Evolutionary conservation across 23 tunicate species (phyloP).

Genomic region (Botrylloides violaceus): DNA sequence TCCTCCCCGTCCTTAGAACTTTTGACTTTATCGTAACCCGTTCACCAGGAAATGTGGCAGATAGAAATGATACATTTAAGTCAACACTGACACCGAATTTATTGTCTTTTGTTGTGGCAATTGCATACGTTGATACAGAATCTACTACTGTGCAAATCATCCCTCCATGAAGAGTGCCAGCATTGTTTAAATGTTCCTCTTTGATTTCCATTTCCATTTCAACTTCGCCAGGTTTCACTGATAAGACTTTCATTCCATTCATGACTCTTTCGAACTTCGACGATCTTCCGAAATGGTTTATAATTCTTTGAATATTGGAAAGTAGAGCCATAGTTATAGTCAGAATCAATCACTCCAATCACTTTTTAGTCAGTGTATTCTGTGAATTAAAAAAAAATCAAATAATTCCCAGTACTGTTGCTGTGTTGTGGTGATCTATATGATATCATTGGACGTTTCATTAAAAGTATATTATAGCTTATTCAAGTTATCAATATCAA

Average conservation of each 20-base stretch:
- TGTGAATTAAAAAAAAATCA: too few relatives aligned
- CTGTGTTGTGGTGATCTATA: too few relatives aligned
- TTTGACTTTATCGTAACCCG: conserved; percentile 46
- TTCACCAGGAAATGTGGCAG: conserved; percentile 61
- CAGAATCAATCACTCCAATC: too few relatives aligned
- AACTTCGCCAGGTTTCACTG: conserved; percentile 53
- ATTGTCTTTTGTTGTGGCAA: conserved; percentile 38
- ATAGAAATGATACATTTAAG: conserved; percentile 53
- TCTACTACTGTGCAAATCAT: conserved; percentile 66
- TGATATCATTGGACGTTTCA: too few relatives aligned
- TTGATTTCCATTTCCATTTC: conserved; percentile 51
- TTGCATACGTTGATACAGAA: conserved; percentile 45
- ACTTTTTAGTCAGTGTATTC: too few relatives aligned
- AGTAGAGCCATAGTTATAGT: conserved; percentile 4
- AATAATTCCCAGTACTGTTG: too few relatives aligned
- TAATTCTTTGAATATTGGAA: neutral
- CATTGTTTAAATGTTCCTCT: conserved; percentile 52
- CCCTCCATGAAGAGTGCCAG: conserved; percentile 80
- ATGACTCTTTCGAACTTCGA: conserved; percentile 24
- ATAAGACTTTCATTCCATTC: conserved; percentile 39
- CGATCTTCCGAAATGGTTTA: neutral
- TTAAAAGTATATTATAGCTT: too few relatives aligned
- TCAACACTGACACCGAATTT: conserved; percentile 65
- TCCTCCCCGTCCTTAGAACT: conserved; percentile 55
- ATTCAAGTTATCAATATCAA: too few relatives aligned